phyloP scores from a whole-genome alignment of 2,797 vertebrate species.

The Periparus ater region DNA sequence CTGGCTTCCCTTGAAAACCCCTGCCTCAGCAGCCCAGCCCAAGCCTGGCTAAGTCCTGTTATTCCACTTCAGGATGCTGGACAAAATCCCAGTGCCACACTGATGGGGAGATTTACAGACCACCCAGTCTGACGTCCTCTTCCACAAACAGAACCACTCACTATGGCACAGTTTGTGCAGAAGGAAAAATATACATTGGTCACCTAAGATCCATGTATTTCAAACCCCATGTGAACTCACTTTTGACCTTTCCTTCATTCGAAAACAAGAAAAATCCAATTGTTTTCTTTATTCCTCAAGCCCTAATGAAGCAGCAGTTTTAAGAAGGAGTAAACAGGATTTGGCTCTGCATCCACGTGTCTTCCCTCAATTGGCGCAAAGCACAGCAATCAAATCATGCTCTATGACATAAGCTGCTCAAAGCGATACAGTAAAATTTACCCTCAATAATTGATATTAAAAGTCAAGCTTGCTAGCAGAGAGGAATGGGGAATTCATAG shows the following conservation, averaged over 20 bases:
- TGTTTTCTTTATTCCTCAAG: neutral
- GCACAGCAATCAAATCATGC: neutral
- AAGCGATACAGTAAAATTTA: slow-evolving; percentile 18
- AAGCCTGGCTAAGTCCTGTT: neutral
- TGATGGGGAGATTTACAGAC: neutral
- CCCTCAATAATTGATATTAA: slow-evolving; percentile 15
- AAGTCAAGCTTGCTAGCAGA: neutral
- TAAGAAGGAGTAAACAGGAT: neutral
- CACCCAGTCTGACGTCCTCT: neutral
- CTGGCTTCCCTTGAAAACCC: neutral
- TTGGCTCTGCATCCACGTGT: neutral
- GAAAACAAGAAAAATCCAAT: neutral
- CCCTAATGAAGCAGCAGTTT: neutral
- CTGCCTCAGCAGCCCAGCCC: neutral
- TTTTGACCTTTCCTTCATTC: neutral
- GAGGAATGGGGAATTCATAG: neutral
- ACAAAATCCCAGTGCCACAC: neutral
- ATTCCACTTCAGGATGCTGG: neutral
- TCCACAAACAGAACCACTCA: neutral
- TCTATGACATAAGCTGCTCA: neutral
- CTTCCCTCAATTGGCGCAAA: neutral
- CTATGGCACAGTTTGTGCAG: neutral
- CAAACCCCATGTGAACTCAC: neutral
- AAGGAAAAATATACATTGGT: neutral
- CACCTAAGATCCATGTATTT: neutral